Base-by-base conservation (phyloP, 2,797 vertebrate genomes). In the Alauda arvensis region DNA sequence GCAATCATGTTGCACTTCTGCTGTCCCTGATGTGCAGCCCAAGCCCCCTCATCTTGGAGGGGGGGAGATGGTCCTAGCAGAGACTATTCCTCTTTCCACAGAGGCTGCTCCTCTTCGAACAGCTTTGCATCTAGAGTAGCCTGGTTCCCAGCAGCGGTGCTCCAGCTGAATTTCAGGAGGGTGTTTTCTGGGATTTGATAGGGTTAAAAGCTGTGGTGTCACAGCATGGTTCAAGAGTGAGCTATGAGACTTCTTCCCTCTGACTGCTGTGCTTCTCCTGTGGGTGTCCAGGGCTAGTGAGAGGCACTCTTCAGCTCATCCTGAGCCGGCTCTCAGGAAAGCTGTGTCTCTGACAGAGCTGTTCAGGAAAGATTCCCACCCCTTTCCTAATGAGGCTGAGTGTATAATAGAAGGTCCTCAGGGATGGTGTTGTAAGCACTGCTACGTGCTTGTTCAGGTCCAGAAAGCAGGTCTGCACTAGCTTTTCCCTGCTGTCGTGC, bases 391-490 rank as follows among this genome's bases (percentile, higher is more conserved):
- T 37, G 67, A 88, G 60, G 39, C 52, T 0, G 12, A 78, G 33
- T 74, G 84, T 92, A 82, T 84, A 92, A 91, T 53, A 90, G 77
- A 90, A 88, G 65, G 67, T 90, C 75, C 85, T 94, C 40, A 33
- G 83, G 71, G 88, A 83, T 5, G 3, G 68, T 87, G 87, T 80
- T 77, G 66, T 82, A 85, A 87, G 85, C 59, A 68, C 71, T 24
- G 53, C 83, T 86, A 52, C 5, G 18, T 84, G 77, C 81, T 6
- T 2, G 28, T 62, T 69, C 66, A 52, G 83, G 74, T 72, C 34
- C 37, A 82, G 52, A 81, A 59, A 92, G 77, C 93, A 90, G 83
- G 83, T 92, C 76, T 72, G 68, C 77, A 88, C 85, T 83, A 28
- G 89, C 83, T 91, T 78, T 66, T 68, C 69, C 53, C 37, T 77